These are phyloP conservation scores for Apeltes quadracus DNA, from an alignment of 2,113 vertebrate species.

Conservation along the genomic window DNA sequence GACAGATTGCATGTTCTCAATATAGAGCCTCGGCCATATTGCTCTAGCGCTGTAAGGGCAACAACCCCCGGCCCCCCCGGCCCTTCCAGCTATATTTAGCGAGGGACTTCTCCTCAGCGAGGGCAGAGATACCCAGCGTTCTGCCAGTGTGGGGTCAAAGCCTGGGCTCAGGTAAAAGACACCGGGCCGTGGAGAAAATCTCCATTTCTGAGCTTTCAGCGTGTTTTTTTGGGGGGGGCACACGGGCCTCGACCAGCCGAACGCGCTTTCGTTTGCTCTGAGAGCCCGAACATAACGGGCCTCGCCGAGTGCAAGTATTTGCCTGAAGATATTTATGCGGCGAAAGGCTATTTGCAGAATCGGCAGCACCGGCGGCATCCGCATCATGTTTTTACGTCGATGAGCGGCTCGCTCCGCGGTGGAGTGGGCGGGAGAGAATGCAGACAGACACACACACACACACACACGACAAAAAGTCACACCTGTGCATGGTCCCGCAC, in stretches of 20 bases:
- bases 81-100: conserved; percentile 69
- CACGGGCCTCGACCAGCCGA: conserved; percentile 24
- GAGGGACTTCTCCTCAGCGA: conserved; percentile 37
- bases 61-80: conserved; percentile 50
- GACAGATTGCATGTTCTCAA: conserved; percentile 78
- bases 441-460: conserved; percentile 21
- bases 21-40: conserved; percentile 72
- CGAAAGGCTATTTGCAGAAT: conserved; percentile 71
- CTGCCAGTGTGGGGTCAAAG: conserved; percentile 31
- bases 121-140: conserved; percentile 46
- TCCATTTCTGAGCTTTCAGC: conserved; percentile 26
- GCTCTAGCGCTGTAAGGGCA: conserved; percentile 57
- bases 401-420: conserved; percentile 39
- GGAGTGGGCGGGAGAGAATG: conserved; percentile 42
- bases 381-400: conserved; percentile 64
- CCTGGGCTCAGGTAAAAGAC: conserved; percentile 26
- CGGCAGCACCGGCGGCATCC: conserved; percentile 27
- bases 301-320: conserved; percentile 56
- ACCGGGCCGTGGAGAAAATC: conserved; percentile 4
- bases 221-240: conserved; percentile 5
- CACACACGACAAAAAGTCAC: conserved; percentile 37
- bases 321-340: conserved; percentile 69
- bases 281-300: conserved; percentile 62
- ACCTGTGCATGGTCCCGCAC: conserved; percentile 31
- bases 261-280: conserved; percentile 57